Base-by-base conservation (phyloP, 1,140 invertebrate genomes). In the Caligus rogercresseyi region DNA sequence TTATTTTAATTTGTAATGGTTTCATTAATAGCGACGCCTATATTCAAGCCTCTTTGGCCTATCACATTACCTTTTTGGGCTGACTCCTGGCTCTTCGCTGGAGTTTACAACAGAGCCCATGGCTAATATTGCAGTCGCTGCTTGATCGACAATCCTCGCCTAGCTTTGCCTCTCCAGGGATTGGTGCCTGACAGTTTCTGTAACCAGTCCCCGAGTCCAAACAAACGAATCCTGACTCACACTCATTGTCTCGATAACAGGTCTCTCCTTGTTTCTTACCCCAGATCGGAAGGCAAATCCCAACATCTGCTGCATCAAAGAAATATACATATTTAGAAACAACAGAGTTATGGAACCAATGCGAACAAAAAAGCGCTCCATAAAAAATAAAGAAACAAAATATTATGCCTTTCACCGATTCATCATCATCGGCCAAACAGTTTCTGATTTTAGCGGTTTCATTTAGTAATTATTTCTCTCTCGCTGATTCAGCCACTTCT, bases 21-120 rank as follows among this genome's bases (percentile, higher is more conserved):
- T n/a, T n/a, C n/a, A n/a, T n/a, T n/a, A n/a, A n/a, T n/a, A n/a
- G n/a, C n/a, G n/a, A n/a, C n/a, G n/a, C n/a, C n/a, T n/a, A n/a
- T n/a, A n/a, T n/a, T n/a, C n/a, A 43, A 43, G 31, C 31, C 31
- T 43, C n/a, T 43, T n/a, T 11, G 7, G 7, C n/a, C n/a, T 43
- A 43, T 43, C n/a, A 25, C 62, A 58, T 74, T 74, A 86, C 84
- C 78, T 87, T 89, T 71, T 85, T 78, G 52, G 84, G 80, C 61
- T 83, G 81, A 75, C 86, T 86, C 52, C 87, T 78, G 71, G 91
- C 87, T 68, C 87, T 79, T 64, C 86, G 79, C 67, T 89, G 85
- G 60, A 89, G 75, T 72, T 89, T 86, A 72, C 88, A 92, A 72
- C 88, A 92, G 16, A 91, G 78, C 21, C 87, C 87, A 51, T 84